phyloP scores from a whole-genome alignment of 1,140 invertebrate genomes.

The Ceratina calcarata region DNA sequence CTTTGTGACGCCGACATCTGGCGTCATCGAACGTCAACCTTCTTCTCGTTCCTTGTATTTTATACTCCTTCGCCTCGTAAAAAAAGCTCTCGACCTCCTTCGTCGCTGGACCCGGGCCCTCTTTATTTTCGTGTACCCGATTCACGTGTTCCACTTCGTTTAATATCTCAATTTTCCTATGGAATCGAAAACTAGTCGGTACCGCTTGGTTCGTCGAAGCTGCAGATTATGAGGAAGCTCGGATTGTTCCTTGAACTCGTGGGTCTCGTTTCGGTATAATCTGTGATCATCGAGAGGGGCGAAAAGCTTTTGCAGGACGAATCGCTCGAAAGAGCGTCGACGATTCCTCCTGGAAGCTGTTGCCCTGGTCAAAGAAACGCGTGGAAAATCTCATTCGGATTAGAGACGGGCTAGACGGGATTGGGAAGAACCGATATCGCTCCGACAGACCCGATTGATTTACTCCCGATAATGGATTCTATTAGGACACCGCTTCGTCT shows the following conservation, averaged over 20 bases:
- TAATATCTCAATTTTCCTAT: neutral
- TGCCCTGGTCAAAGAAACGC: slow-evolving; percentile 49
- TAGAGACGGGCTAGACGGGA: slow-evolving; percentile 50
- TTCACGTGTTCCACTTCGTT: slow-evolving; percentile 33
- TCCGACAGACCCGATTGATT: slow-evolving; percentile 77
- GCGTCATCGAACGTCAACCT: slow-evolving; percentile 52
- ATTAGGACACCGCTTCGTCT: neutral
- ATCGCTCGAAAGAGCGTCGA: slow-evolving; percentile 50
- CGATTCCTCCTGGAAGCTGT: slow-evolving; percentile 41
- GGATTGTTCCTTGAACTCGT: neutral
- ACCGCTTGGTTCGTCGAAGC: too few relatives aligned
- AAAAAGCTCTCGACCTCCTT: slow-evolving; percentile 50
- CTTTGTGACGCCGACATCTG: slow-evolving; percentile 68
- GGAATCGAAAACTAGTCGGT: too few relatives aligned
- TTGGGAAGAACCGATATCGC: slow-evolving; percentile 64
- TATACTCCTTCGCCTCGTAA: slow-evolving; percentile 47
- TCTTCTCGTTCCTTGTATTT: slow-evolving; percentile 50
- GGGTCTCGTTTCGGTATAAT: neutral
- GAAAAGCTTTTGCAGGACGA: slow-evolving; percentile 23
- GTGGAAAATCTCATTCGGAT: slow-evolving; percentile 71
- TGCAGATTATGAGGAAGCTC: neutral
- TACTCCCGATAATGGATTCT: slow-evolving; percentile 71
- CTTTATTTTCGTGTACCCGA: slow-evolving; percentile 36
- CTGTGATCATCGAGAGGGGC: too few relatives aligned
- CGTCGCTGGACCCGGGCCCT: slow-evolving; percentile 3